phyloP scores from a whole-genome alignment of 2,888 invertebrate species.

The Tipula vernalis region DNA sequence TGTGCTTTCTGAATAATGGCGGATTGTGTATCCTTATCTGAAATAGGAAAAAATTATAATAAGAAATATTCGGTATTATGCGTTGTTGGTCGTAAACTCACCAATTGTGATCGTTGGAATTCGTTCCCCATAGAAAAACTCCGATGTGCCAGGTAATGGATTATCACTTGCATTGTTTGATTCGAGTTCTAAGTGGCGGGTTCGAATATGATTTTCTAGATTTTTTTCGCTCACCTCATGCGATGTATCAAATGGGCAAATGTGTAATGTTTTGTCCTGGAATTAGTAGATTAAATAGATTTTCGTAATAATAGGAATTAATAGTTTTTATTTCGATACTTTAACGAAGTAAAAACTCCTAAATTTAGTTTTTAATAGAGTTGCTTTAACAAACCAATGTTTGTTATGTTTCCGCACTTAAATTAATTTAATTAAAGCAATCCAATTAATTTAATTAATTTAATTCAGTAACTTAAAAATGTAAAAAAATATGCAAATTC shows the following conservation, averaged over 20 bases:
- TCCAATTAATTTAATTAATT: too few species aligned
- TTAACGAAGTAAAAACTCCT: too few species aligned
- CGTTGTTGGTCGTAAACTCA: not conserved
- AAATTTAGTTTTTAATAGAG: too few species aligned
- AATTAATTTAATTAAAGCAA: too few species aligned
- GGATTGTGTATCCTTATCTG: not conserved
- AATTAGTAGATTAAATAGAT: not conserved
- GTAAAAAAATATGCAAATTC: too few species aligned
- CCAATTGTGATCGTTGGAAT: not conserved
- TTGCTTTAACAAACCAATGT: too few species aligned
- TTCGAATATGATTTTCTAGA: not conserved
- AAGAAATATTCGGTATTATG: not conserved
- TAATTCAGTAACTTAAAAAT: too few species aligned
- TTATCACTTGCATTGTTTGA: not conserved
- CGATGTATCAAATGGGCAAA: not conserved
- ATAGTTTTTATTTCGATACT: too few species aligned
- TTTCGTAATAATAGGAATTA: too few species aligned
- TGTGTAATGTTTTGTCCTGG: not conserved
- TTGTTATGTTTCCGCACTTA: too few species aligned
- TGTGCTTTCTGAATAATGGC: not conserved
- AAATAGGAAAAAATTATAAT: not conserved
- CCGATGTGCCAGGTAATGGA: not conserved
- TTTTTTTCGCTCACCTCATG: not conserved
- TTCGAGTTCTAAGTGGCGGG: not conserved
- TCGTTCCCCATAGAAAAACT: not conserved